Conservation (phyloP, 37 sponge, comb jelly and placozoan genomes). For the Halichondria panicea region DNA sequence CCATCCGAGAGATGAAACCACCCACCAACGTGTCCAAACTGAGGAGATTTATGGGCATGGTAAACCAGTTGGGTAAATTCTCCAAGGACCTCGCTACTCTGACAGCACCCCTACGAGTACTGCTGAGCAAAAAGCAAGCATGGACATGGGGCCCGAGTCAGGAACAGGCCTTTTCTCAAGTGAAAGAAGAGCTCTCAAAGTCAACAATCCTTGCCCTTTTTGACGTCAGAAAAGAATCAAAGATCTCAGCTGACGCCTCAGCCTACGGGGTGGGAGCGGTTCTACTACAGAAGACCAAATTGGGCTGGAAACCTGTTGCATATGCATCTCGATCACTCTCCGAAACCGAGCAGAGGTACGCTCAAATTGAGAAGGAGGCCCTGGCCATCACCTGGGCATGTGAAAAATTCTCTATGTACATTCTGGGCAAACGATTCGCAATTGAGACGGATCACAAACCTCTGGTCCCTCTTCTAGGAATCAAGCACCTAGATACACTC, state of each 20-base stretch:
- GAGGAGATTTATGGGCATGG: constrained; percentile 49
- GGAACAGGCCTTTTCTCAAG: constrained; percentile 21
- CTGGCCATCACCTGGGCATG: constrained; percentile 40
- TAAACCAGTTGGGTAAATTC: constrained; percentile 41
- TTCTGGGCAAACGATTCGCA: constrained; percentile 9
- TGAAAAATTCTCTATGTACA: constrained; percentile 10
- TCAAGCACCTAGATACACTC: constrained; percentile 32
- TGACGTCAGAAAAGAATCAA: constrained; percentile 20
- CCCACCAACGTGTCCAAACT: constrained; percentile 31
- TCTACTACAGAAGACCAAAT: constrained; percentile 19
- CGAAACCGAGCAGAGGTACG: constrained; percentile 27
- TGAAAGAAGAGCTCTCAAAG: constrained; percentile 19
- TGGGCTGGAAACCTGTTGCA: constrained; percentile 5
- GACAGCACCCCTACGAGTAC: constrained; percentile 29
- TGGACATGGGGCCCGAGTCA: constrained; percentile 44
- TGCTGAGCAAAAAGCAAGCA: constrained; percentile 16
- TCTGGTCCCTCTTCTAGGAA: constrained; percentile 28
- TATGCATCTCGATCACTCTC: constrained; percentile 28
- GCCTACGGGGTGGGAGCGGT: constrained; percentile 52
- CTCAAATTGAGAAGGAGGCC: constrained; percentile 47
- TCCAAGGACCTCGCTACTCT: constrained; percentile 16
- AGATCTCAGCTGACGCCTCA: constrained; percentile 32
- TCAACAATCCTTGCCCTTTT: constrained; percentile 30
- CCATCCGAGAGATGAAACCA: constrained; percentile 6
- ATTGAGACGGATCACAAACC: constrained; percentile 56